Conservation (phyloP, 2,888 invertebrate genomes). For the Chrysodeixis includens region DNA sequence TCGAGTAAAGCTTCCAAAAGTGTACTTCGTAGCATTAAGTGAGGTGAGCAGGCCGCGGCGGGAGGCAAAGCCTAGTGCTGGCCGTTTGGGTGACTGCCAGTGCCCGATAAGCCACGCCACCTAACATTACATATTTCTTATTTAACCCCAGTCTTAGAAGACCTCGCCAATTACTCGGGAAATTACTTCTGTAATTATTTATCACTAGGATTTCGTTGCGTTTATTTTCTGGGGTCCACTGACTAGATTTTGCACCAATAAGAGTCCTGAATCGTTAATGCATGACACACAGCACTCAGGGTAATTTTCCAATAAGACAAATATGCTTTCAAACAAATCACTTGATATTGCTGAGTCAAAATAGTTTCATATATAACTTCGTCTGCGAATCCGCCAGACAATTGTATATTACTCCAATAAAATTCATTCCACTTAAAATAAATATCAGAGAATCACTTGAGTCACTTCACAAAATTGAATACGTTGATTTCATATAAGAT, state of each 20-base stretch:
- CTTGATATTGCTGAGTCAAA: no score
- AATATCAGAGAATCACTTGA: conserved; percentile 12
- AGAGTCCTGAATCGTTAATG: no score
- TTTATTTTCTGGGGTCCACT: no score
- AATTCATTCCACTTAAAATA: conserved; percentile 22
- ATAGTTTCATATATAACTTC: not conserved
- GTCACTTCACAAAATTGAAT: conserved; percentile 41
- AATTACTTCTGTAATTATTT: conserved; percentile 15
- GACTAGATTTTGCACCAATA: no score
- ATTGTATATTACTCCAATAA: conserved; percentile 10
- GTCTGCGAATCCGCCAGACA: not conserved
- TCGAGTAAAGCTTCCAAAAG: conserved; percentile 26
- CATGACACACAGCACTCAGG: no score
- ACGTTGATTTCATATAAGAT: conserved; percentile 34
- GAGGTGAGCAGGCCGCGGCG: conserved; percentile 70
- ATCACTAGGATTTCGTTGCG: no score
- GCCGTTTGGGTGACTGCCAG: conserved; percentile 74
- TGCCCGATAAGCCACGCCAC: conserved; percentile 68
- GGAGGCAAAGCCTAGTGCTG: conserved; percentile 65
- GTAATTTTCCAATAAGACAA: no score
- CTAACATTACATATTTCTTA: conserved; percentile 72
- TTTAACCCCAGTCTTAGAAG: conserved; percentile 58
- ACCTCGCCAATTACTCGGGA: conserved; percentile 35
- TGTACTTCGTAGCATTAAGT: conserved; percentile 67
- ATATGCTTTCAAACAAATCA: no score